Percentiles rank a stretch among this genome's conserved stretches.
Conservation (phyloP, 1,140 invertebrate species). For the Pseudomyrmex sp. region DNA sequence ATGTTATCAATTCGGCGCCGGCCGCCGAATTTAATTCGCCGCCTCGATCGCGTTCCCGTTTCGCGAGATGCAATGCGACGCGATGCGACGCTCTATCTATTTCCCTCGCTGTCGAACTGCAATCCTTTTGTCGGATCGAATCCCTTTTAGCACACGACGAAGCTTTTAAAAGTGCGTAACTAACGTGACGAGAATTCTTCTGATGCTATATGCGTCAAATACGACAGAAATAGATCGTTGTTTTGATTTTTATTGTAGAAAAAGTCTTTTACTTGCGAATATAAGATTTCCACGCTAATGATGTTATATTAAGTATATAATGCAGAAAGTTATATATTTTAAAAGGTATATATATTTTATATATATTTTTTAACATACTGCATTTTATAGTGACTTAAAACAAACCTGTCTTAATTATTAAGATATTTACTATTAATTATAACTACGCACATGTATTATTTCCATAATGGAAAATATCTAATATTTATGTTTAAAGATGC, state of each 20-base stretch:
- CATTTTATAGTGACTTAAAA: too few relatives aligned
- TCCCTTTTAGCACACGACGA: constrained; percentile 10
- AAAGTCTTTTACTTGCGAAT: constrained; percentile 26
- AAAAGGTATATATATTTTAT: too few relatives aligned
- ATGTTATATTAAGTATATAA: too few relatives aligned
- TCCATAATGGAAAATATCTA: not conserved
- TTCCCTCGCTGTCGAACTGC: not conserved
- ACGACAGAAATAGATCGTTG: constrained; percentile 33
- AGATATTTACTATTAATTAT: too few relatives aligned
- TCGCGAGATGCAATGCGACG: constrained; percentile 17
- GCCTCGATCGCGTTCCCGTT: constrained; percentile 27
- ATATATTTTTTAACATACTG: too few relatives aligned
- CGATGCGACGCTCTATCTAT: constrained; percentile 13
- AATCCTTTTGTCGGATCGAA: constrained; percentile 33
- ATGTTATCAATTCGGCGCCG: constrained; percentile 55
- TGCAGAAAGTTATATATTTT: too few relatives aligned
- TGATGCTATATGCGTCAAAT: constrained; percentile 8
- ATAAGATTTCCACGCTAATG: constrained; percentile 9
- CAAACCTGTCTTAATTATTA: too few relatives aligned
- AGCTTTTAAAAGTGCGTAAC: constrained; percentile 38
- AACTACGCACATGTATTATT: not conserved
- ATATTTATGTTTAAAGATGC: not conserved
- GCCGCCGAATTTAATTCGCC: constrained; percentile 45
- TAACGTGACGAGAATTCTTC: constrained; percentile 39
- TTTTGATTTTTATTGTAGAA: constrained; percentile 17